Evolutionary conservation across 1,140 invertebrate genomes (phyloP), one percentile per base, ranked within the genome.

Genomic region (Magallana ariakensis): DNA sequence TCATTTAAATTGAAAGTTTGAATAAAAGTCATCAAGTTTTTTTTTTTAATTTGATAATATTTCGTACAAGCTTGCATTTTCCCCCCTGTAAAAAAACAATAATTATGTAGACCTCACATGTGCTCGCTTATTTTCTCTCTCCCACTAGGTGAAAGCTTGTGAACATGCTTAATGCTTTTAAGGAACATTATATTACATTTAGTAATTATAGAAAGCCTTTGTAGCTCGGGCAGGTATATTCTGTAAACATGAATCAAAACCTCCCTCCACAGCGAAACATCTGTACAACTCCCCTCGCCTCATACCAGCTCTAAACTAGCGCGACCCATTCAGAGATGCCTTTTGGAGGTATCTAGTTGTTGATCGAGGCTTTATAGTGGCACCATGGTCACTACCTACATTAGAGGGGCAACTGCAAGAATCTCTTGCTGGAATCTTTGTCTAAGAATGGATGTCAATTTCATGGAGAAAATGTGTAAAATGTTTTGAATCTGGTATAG

Each of bases 131-230:
- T 5, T 46, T 5, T 46, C 3, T 46, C 33, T 46, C 33, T 8
- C 22, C 5, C 58, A 26, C 22, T 75, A 22, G 22, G 66, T 33
- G 66, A 75, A 75, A 75, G 66, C 66, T 75, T 75, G 22, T 75
- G 66, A 75, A 75, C 66, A 75, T 11, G 66, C 66, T 75, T 26
- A 75, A 75, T 75, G 66, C 66, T 75, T 75, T 75, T 75, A 75
- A 75, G 22, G 66, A 75, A 75, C 66, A 75, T 75, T 75, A 75
- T 26, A 75, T 75, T 75, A 75, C 66, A 75, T 75, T 13, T 75
- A 75, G 66, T 75, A 75, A 75, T 75, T 75, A 75, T 33, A 75
- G 66, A 75, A 10, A 75, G 66, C 66, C 66, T 75, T 75, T 75
- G 22, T 75, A 75, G 9, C 66, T 75, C 66, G 10, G 22, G 66